Evolutionary conservation across 2,888 invertebrate genomes (phyloP), one percentile per base, ranked within the genome.

Genomic region (Orthosia gothica): DNA sequence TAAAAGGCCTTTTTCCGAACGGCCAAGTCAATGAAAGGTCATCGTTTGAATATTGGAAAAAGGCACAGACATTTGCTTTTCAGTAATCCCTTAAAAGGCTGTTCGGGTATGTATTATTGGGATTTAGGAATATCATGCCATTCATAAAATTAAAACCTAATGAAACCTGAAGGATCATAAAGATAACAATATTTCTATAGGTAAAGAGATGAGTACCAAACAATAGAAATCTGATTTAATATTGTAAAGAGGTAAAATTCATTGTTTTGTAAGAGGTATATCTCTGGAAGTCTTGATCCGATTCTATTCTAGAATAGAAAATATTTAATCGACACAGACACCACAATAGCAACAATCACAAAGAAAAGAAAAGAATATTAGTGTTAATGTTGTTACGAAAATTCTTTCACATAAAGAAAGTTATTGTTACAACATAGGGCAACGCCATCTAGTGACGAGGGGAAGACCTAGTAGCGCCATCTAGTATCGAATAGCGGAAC

Each of bases 31-130:
- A 70, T 70, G 66, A 67, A 83, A 68, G 80, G 80, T 72, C 72
- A 68, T 32, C 23, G 67, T 68, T 77, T 64, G 66, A 67, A 80
- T 77, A 77, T 77, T 40, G 45, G 45, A n/a, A 70, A 69, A 32
- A 50, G 62, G 40, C n/a, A 64, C 45, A 26, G 23, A 74, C 12
- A 54, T 68, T 74, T 75, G 70, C 49, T 63, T 82, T 76, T 63
- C n/a, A 57, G 40, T 82, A 65, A 69, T 65, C 69, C 64, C 32
- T 62, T 75, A 75, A 79, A 79, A 81, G 63, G 64, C 59, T 81
- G 59, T 64, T 68, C 63, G 15, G 40, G 20, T 2, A 55, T 61
- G 18, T 75, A 79, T 79, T 61, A 70, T 70, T 75, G 26, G 13
- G 20, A 54, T 18, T 62, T 52, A 23, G 15, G 15, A 3, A 45